Evolutionary conservation across 2,797 vertebrate species (phyloP).

Genomic region (Eulemur mongoz): DNA sequence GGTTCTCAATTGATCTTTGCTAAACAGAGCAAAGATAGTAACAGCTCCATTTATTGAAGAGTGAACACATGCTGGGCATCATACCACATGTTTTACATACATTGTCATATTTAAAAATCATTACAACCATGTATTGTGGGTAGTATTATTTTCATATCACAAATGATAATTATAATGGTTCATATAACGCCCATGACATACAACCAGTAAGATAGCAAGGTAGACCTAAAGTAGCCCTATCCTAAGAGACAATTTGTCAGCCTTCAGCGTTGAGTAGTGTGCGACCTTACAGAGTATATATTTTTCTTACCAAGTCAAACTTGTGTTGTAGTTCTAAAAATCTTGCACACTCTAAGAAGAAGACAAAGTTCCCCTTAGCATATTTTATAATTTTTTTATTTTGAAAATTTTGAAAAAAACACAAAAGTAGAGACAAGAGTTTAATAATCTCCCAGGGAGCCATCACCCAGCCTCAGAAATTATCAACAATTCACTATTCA

Average conservation of each 20-base stretch:
- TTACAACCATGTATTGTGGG: neutral
- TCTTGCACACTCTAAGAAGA: neutral
- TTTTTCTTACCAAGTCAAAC: constrained; percentile 29
- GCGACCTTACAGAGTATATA: neutral
- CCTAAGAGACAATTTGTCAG: neutral
- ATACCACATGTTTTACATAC: neutral
- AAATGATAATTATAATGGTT: neutral
- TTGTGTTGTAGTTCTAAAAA: neutral
- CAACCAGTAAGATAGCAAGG: neutral
- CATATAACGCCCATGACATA: neutral
- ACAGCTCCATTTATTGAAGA: neutral
- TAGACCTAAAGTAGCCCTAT: neutral
- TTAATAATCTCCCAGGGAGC: neutral
- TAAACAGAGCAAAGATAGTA: neutral
- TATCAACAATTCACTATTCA: neutral
- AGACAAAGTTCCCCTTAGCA: neutral
- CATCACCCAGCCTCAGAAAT: neutral
- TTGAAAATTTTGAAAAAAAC: neutral
- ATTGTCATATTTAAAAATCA: neutral
- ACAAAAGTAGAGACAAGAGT: constrained; percentile 9
- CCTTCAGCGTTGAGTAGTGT: neutral
- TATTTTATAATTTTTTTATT: neutral
- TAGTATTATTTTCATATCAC: neutral
- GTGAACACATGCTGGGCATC: neutral
- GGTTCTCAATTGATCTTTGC: neutral